Base-by-base conservation (phyloP, 1,140 invertebrate genomes). In the Cyclargus thomasi region DNA sequence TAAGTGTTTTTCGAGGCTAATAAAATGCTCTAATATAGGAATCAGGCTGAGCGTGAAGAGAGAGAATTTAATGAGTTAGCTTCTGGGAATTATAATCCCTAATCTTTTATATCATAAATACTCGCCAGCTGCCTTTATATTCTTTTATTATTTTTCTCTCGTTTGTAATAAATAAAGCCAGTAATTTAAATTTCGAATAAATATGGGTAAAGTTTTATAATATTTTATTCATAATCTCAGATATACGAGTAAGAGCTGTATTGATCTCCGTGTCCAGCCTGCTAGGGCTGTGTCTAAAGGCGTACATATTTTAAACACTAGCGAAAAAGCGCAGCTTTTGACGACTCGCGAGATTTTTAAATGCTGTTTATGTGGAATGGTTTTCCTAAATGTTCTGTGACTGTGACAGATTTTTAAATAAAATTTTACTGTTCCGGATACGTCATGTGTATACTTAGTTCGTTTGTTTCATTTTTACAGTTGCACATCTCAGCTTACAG, bases 191-290 rank as follows among this genome's bases (percentile, higher is more conserved):
- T 47, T 11, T 47, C 10, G 39, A 47, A 47, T 47, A 47, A 47
- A 47, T 47, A 47, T 14, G 39, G 39, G 14, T 47, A 16, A 47
- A 47, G 39, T 47, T 47, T 47, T 47, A 47, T 47, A 47, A 47
- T 47, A 47, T 47, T 47, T 47, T 47, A 47, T 47, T 47, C 39
- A 47, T 47, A 47, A 47, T 47, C 39, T 47, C 39, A 16, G 39
- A 14, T 47, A 11, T 47, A 47, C 4, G 36, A 39, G 39, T 47
- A 47, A 39, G 36, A 39, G 39, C 39, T 47, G 14, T 47, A 47
- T 47, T 11, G 39, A 47, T 47, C 39, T 14, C 39, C 39, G 3
- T 47, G 39, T 16, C 39, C 39, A 16, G 39, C 36, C 36, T 1
- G 36, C 39, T 8, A 47, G 39, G 39, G 39, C 14, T 47, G 39